Base-by-base conservation (phyloP, 2,113 vertebrate species). In the Rutilus rutilus region DNA sequence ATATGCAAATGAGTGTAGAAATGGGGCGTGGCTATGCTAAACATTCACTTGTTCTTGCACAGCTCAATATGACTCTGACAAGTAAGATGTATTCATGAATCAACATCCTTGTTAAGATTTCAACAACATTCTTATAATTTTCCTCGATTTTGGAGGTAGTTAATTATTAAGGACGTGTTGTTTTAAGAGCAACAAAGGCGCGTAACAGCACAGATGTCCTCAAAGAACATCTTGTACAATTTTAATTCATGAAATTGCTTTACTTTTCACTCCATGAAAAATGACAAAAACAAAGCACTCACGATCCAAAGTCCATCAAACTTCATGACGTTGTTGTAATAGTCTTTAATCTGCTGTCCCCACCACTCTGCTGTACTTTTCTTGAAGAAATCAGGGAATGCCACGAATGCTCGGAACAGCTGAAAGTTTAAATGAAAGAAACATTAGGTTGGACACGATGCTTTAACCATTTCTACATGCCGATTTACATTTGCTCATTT, bases 251-350 rank as follows among this genome's bases (percentile, higher is more conserved):
- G 5, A 69, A 33, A 39, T 19, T 39, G 65, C 30, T 73, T 73
- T n/a, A 12, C 5, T 45, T n/a, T 45, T 7, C 5, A 74, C 1
- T 74, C 39, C 39, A 74, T 74, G 12, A n/a, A 45, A 65, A n/a
- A 74, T 52, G 8, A 39, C 19, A 33, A 69, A 69, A 2, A 39
- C 33, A 30, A 30, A 76, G 14, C 15, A 96, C 98, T 97, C 89
- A 99, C 97, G 76, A 96, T 99, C 98, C 98, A 99, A 12, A 99
- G 17, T 67, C 98, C 98, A 76, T 99, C 98, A 89, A 97, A 99
- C 90, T 94, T 96, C 80, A 95, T 3, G 11, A 86, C 92, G 1
- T 82, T 91, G 0, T 14, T 3, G 78, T 98, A 89, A 65, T 94
- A 92, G 4, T 98, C 95, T 23, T 64, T 0, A 25, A 99, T 93